Conservation (phyloP, 2,797 vertebrate species). For the Helarctos malayanus region DNA sequence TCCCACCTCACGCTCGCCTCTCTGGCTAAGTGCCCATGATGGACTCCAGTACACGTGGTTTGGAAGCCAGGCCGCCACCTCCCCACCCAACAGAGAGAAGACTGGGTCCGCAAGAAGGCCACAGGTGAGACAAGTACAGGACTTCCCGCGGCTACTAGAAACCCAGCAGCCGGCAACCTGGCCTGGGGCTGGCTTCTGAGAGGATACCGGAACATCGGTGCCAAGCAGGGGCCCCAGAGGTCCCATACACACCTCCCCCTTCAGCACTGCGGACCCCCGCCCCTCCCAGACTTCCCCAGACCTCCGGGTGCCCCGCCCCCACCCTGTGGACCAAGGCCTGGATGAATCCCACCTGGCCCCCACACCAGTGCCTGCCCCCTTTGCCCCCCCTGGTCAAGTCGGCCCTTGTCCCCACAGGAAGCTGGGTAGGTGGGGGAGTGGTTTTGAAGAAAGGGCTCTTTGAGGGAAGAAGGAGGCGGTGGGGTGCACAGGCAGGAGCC, state of each 20-base stretch:
- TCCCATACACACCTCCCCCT: background rate
- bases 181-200: background rate
- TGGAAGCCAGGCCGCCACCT: background rate
- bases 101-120: fast-evolving
- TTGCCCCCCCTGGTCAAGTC: background rate
- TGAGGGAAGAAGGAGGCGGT: background rate
- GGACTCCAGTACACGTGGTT: fast-evolving
- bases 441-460: background rate
- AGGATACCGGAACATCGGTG: fast-evolving
- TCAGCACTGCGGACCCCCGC: background rate
- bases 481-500: background rate
- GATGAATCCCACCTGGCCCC: background rate
- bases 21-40: background rate
- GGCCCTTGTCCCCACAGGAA: background rate
- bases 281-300: background rate
- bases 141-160: background rate
- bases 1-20: background rate
- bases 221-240: background rate
- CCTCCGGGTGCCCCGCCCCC: background rate
- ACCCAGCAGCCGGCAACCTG: fast-evolving
- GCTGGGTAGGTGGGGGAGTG: background rate
- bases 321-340: background rate
- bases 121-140: background rate
- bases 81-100: too few species aligned
- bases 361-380: background rate